Evolutionary conservation across 2,888 invertebrate species (phyloP), one percentile per base, ranked within the genome.

Genomic region (Onchidella celtica): DNA sequence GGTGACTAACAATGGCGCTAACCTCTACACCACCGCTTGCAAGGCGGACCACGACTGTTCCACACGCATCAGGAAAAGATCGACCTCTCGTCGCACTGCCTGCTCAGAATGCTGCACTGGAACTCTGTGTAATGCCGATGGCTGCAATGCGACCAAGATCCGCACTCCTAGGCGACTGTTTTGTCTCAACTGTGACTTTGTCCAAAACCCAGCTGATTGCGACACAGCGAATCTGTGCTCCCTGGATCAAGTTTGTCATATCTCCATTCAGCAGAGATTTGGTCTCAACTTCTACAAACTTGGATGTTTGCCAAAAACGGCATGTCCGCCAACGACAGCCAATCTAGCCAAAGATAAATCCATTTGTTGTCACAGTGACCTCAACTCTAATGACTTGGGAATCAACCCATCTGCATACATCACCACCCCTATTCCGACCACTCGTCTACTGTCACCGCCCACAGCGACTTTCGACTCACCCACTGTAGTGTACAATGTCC

Each of bases 281-380:
- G 61, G 59, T 14, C 32, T 74, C 32, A n/a, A 24, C 11, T 74
- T 59, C n/a, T 61, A 38, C 61, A 61, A 74, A 17, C 57, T 74
- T 32, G 74, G 61, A 4, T 74, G 74, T 34, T 32, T n/a, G 9
- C 11, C 74, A 2, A 74, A 74, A n/a, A 74, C 74, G 6, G 57
- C 74, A 9, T 74, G 74, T 34, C 74, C 74, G 21, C 24, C 74
- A 4, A 4, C 59, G n/a, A 17, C 59, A 3, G 57, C 74, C n/a
- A 74, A 57, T 29, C 57, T 74, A 21, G 74, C 74, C 1, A 61
- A 57, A 34, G 74, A 74, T 40, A 74, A 74, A 14, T 27, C 57
- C 34, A 57, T 74, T 59, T 74, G 74, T n/a, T 74, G 74, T 34
- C 59, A 74, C 61, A 74, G 17, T n/a, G 74, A 74, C 55, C 21